Evolutionary conservation across 2,113 vertebrate species (phyloP).

Genomic region (Hirundichthys speculiger): DNA sequence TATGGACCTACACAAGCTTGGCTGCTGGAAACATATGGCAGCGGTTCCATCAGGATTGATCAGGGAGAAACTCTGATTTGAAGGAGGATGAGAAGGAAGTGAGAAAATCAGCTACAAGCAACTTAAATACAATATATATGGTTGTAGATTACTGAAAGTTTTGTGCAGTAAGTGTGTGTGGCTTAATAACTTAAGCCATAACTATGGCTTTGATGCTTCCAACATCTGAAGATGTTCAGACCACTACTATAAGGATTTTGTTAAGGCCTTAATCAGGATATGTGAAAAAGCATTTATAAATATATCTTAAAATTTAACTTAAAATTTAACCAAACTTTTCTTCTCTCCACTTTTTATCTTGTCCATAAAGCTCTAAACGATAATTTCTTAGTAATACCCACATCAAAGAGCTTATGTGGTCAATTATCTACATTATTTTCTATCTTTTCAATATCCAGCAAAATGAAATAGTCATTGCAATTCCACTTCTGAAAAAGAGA

Average conservation of each 20-base stretch:
- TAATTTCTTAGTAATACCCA: no score
- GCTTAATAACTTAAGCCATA: neutral
- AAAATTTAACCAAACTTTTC: no score
- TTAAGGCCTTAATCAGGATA: neutral
- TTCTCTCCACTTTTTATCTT: no score
- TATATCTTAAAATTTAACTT: no score
- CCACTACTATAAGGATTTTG: conserved; percentile 3
- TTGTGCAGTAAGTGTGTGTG: no score
- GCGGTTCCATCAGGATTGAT: conserved; percentile 13
- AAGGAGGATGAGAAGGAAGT: conserved; percentile 1
- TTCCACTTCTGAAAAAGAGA: no score
- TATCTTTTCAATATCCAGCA: no score
- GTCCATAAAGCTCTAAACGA: no score
- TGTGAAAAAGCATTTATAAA: no score
- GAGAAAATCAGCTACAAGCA: conserved; percentile 2
- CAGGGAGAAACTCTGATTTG: conserved; percentile 12
- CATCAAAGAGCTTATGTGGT: no score
- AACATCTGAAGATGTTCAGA: neutral
- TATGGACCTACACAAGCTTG: conserved; percentile 2
- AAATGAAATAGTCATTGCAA: no score
- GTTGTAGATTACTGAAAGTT: neutral
- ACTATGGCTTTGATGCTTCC: neutral
- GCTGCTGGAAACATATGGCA: conserved; percentile 12
- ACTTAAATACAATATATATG: conserved; percentile 1
- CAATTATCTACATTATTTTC: no score